These are phyloP conservation scores for Atopsyche davidsoni DNA, from an alignment of 1,140 invertebrate genomes.

Conservation along the genomic window DNA sequence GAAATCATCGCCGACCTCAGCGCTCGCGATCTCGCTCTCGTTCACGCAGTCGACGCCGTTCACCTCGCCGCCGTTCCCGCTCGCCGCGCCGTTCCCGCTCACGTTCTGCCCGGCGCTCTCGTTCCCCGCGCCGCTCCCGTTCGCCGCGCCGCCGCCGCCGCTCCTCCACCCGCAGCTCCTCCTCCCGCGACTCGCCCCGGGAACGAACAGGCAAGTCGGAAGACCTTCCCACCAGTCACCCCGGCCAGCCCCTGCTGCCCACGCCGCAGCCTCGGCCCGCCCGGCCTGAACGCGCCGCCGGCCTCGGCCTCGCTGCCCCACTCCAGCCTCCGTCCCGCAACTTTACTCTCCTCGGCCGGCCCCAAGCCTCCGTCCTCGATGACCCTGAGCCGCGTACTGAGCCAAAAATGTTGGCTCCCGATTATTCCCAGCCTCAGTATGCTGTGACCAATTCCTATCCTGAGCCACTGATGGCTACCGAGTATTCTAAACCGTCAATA, in stretches of 20 bases:
- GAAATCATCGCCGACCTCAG: constrained; percentile 38
- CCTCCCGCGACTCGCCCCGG: constrained; percentile 42
- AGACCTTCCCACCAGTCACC: constrained; percentile 36
- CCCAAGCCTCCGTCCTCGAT: constrained; percentile 27
- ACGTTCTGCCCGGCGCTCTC: constrained; percentile 37
- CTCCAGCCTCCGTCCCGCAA: constrained; percentile 39
- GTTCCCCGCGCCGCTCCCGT: constrained; percentile 34
- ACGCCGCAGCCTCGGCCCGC: constrained; percentile 33
- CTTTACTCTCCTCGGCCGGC: constrained; percentile 38
- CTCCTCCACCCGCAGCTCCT: constrained; percentile 39
- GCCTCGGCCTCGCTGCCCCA: constrained; percentile 40
- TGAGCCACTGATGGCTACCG: constrained; percentile 19
- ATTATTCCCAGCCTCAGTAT: not conserved
- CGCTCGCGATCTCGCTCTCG: constrained; percentile 37
- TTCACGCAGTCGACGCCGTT: constrained; percentile 40
- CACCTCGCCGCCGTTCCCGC: constrained; percentile 34
- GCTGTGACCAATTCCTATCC: constrained; percentile 11
- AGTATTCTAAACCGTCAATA: constrained; percentile 24
- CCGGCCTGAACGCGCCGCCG: constrained; percentile 25
- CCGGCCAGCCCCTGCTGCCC: constrained; percentile 34
- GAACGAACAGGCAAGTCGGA: constrained; percentile 49
- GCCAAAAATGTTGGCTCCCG: too few species aligned
- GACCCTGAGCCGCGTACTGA: too few species aligned
- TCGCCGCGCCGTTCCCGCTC: constrained; percentile 28
- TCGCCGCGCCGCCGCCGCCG: constrained; percentile 29